Conservation (phyloP, 2,888 invertebrate species). For the Hyppa rectilinea region DNA sequence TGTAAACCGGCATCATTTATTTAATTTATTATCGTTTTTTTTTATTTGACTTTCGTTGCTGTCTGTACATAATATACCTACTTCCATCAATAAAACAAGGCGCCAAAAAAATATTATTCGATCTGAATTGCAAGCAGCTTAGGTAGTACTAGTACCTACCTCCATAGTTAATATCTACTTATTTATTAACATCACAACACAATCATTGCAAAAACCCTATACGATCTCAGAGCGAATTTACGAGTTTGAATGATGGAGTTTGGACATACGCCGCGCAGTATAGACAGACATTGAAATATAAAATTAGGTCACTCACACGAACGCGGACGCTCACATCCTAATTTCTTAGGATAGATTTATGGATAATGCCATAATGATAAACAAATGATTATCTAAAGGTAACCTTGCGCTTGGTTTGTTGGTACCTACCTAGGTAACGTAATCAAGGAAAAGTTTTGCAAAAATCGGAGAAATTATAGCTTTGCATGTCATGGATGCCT, state of each 20-base stretch:
- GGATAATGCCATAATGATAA: slow-evolving; percentile 33
- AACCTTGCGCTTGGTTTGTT: slow-evolving; percentile 4
- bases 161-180: too few species aligned
- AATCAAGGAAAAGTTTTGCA: slow-evolving; percentile 25
- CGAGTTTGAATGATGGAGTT: slow-evolving; percentile 43
- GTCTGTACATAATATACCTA: neutral
- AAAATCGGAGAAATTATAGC: slow-evolving; percentile 44
- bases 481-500: slow-evolving; percentile 45
- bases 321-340: slow-evolving; percentile 60
- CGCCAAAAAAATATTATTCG: neutral
- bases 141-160: too few species aligned
- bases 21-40: too few species aligned
- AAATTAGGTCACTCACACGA: slow-evolving; percentile 67
- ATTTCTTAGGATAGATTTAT: slow-evolving; percentile 58
- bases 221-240: slow-evolving; percentile 47
- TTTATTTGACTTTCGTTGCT: slow-evolving; percentile 15
- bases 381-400: slow-evolving; percentile 15
- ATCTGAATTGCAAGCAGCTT: neutral
- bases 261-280: slow-evolving; percentile 61
- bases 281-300: slow-evolving; percentile 66
- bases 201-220: slow-evolving; percentile 37
- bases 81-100: neutral
- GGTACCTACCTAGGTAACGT: neutral
- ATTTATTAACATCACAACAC: too few species aligned
- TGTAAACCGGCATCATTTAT: too few species aligned